These are phyloP conservation scores for Akabosia matsudoensis DNA, from an alignment of 1,140 invertebrate species.

Conservation along the genomic window DNA sequence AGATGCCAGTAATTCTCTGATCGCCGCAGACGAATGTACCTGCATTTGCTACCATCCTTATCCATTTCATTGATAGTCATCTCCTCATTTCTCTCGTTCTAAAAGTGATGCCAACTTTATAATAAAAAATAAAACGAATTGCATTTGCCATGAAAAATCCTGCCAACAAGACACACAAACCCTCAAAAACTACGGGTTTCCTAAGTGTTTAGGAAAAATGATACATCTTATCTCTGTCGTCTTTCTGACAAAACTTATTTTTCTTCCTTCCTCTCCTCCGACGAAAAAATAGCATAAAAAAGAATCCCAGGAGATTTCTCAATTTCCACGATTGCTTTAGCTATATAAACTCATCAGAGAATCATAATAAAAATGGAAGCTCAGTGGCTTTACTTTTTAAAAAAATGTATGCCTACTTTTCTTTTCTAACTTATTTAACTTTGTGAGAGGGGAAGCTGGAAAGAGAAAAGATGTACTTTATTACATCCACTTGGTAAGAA, in stretches of 20 bases:
- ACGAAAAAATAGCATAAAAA: background rate
- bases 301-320: constrained; percentile 4
- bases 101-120: background rate
- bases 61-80: background rate
- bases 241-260: background rate
- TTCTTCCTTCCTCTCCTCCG: background rate
- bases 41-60: too few species aligned
- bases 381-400: too few species aligned
- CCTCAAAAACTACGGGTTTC: too few species aligned
- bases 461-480: background rate
- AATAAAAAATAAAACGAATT: background rate
- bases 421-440: too few species aligned
- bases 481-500: constrained; percentile 21
- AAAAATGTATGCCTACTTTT: background rate
- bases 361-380: background rate
- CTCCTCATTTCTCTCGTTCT: background rate
- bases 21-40: too few species aligned
- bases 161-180: too few species aligned
- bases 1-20: too few species aligned
- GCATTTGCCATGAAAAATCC: too few species aligned
- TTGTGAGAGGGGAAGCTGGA: too few species aligned
- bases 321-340: constrained; percentile 9
- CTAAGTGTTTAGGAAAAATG: constrained; percentile 1
- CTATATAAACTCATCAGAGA: background rate
- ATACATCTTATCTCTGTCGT: background rate